These are phyloP conservation scores for Plectrocnemia conspersa DNA, from an alignment of 1,140 invertebrate species.

Conservation along the genomic window DNA sequence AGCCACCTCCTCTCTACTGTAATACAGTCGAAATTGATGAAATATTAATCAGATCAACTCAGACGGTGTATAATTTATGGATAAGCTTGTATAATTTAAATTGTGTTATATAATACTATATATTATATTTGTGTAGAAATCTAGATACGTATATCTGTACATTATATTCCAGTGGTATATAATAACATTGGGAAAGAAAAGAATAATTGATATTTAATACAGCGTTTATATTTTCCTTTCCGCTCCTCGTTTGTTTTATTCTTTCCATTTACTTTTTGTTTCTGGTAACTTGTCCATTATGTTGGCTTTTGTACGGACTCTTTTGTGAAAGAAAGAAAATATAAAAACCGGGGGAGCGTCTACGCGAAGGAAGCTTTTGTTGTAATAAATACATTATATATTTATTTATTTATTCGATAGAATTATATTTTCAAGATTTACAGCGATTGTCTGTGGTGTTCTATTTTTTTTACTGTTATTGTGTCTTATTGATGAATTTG, in stretches of 20 bases:
- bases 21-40: slow-evolving; percentile 23
- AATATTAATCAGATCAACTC: slow-evolving; percentile 19
- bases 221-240: slow-evolving; percentile 22
- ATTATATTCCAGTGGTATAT: neutral
- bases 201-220: slow-evolving; percentile 33
- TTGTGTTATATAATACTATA: no score
- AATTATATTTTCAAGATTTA: neutral
- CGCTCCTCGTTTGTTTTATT: slow-evolving; percentile 23
- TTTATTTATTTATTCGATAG: neutral
- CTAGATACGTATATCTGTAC: neutral
- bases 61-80: neutral
- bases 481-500: no score
- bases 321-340: slow-evolving; percentile 20
- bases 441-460: neutral
- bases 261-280: slow-evolving; percentile 32
- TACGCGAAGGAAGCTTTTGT: slow-evolving; percentile 7
- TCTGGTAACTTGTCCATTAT: slow-evolving; percentile 33
- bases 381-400: slow-evolving; percentile 8
- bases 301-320: slow-evolving; percentile 24
- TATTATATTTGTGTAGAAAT: neutral
- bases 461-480: neutral
- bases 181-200: no score
- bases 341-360: neutral
- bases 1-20: slow-evolving; percentile 3
- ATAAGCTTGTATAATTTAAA: no score